phyloP scores from a whole-genome alignment of 2,113 vertebrate genomes.

The Neopipo cinnamomea region DNA sequence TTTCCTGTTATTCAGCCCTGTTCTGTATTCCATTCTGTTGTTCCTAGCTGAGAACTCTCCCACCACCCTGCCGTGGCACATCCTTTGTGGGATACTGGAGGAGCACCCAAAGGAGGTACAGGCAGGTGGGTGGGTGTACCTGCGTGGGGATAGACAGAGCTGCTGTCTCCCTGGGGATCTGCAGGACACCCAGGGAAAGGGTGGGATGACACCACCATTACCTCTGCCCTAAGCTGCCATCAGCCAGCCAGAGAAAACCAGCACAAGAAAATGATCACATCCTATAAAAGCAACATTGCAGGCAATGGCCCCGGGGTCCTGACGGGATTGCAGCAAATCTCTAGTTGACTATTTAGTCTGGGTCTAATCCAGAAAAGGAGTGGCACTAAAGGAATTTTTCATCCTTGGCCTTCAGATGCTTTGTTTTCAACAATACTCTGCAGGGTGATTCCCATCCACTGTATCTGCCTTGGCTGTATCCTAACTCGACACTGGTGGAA shows the following conservation, averaged over 20 bases:
- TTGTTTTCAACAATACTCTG: background rate
- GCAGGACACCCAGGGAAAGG: background rate
- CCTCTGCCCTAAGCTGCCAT: background rate
- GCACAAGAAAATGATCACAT: fast-evolving
- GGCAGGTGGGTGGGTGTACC: background rate
- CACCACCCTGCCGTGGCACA: fast-evolving
- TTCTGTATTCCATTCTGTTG: background rate
- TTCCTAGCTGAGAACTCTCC: background rate
- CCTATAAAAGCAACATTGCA: background rate
- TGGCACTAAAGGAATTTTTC: background rate
- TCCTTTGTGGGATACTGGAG: background rate
- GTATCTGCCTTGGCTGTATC: background rate
- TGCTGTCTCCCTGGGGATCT: background rate
- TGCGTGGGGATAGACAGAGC: background rate
- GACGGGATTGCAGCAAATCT: background rate
- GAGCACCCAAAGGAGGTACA: background rate
- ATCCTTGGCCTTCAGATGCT: background rate
- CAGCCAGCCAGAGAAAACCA: background rate
- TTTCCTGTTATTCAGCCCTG: constrained; percentile 40
- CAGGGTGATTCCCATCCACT: background rate
- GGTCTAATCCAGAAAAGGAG: background rate
- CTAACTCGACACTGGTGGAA: fast-evolving
- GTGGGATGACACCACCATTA: fast-evolving
- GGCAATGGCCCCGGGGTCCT: background rate
- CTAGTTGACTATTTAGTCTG: background rate